Base-by-base conservation (phyloP, 2,888 invertebrate genomes). In the Platypus cylindrus region DNA sequence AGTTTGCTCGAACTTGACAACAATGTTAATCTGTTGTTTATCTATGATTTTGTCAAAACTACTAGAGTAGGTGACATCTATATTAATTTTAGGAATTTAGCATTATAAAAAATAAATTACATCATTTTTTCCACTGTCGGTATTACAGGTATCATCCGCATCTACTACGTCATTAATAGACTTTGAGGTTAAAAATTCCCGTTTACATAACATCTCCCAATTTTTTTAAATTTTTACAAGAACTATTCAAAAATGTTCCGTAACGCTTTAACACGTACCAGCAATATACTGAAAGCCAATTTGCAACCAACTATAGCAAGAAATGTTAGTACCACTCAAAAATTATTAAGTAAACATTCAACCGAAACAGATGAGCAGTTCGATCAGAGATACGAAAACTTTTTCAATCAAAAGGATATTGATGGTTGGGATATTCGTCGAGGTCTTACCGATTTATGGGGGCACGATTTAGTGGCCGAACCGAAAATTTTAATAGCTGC, bases 401-500 rank as follows among this genome's bases (percentile, higher is more conserved):
- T 73, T 64, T 90, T 94, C 68, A 83, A 77, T 60, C 76, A 85
- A 40, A 66, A 72, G 41, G 85, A 90, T 53, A 86, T 94, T 58
- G 93, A 93, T 62, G 82, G 83, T 33, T 95, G 94, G 95, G 90
- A 93, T 66, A 69, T 90, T 50, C 80, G 94, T 40, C 85, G 89
- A 59, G 90, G 78, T 3, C 83, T 91, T 79, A 87, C 83, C 53
- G 87, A 89, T 58, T 64, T 91, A 45, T 73, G 75, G 52, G 87
- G 84, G 47, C 80, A 85, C 76, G 95, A 97, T 68, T 65, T 86
- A 54, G 76, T 97, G 5, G 93, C 95, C 0, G 93, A 93, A 58
- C 93, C 95, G 42, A 77, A 70, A 59, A 84, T 95, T 48, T 75
- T 95, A 47, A 73, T 71, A 49, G 84, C 93, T 32, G 89, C 83